Evolutionary conservation across 2,888 invertebrate species (phyloP), one percentile per base, ranked within the genome.

Genomic region (Conomelus anceps): DNA sequence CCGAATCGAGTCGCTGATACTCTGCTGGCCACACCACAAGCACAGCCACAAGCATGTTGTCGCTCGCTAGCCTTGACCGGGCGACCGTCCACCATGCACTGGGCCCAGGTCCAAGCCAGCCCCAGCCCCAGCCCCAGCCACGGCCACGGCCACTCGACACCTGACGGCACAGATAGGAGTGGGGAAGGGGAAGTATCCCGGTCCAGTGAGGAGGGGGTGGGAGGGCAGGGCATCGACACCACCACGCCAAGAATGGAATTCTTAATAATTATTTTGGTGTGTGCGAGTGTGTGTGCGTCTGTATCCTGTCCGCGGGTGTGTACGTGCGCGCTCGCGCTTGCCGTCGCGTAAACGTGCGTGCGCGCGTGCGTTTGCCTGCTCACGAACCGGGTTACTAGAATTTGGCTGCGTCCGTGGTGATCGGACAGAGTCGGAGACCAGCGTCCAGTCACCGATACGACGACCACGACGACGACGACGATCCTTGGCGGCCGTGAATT

Each of bases 211-310:
- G 9, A 17, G 86, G 86, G 17, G 86, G 86, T 34, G 85, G 41
- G 86, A 63, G 17, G 26, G 86, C 86, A 89, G 90, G 90, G 89
- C 89, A 89, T 89, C 89, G 89, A 89, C 89, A 89, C 90, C 89
- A 85, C 84, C 34, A 90, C 89, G 90, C 89, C 89, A 90, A 90
- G 90, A 90, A 90, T 90, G 90, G 90, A 90, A 90, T 90, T 90
- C 90, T 90, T 90, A 90, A 90, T 90, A 90, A 90, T 90, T 90
- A 90, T 90, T 90, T 90, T 89, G 90, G 90, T 90, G 90, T 86
- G 90, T 87, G 90, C 89, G 89, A 89, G 89, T 90, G 89, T 88
- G 89, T 89, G 88, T 41, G 89, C 86, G 89, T 88, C 84, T 84
- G 87, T 87, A 22, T 24, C n/a, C n/a, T n/a, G n/a, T n/a, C n/a